Base-by-base conservation (phyloP, 2,113 vertebrate species). In the Pelvicachromis taeniatus region DNA sequence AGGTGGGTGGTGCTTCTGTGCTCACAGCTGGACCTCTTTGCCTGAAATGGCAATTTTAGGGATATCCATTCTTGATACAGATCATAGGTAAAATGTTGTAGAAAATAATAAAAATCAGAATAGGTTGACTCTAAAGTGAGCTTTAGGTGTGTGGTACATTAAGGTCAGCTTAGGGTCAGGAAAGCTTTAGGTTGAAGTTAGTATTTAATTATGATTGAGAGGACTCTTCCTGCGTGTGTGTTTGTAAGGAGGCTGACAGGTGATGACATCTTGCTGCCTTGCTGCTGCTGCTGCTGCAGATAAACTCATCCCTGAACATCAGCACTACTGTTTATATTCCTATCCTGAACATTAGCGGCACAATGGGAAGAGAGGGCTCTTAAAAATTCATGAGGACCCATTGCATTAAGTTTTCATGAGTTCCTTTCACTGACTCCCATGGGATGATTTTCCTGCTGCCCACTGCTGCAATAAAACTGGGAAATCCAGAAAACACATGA, bases 321-420 rank as follows among this genome's bases (percentile, higher is more conserved):
- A 87, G 82, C 87, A 29, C 79, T 58, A 23, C 80, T 85, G 78
- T 89, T 91, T 87, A 53, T 48, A 59, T 77, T 75, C 77, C 83
- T 29, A 16, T 83, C 75, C 54, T 4, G 11, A 81, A 68, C 70
- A 86, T 92, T 86, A 85, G 89, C 16, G 6, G 84, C 79, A 93
- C 85, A 93, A 91, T 86, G 81, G 90, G 73, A 78, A 16, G 77
- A 81, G 63, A 70, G 31, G 14, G 33, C 78, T 38, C 29, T 93
- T 92, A 90, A 95, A 86, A 87, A 95, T 94, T 88, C 78, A 95
- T 89, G 92, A 94, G 88, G 84, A 88, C 86, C 87, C 85, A 42
- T 85, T 3, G 63, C 89, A 93, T 94, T 79, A 95, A 93, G 73
- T 80, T 95, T 95, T 94, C 91, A 95, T 93, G 89, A 94, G 89